Evolutionary conservation across 37 sponge, comb jelly and placozoan species (phyloP), one percentile per base, ranked within the genome.

Genomic region (Bolinopsis microptera): DNA sequence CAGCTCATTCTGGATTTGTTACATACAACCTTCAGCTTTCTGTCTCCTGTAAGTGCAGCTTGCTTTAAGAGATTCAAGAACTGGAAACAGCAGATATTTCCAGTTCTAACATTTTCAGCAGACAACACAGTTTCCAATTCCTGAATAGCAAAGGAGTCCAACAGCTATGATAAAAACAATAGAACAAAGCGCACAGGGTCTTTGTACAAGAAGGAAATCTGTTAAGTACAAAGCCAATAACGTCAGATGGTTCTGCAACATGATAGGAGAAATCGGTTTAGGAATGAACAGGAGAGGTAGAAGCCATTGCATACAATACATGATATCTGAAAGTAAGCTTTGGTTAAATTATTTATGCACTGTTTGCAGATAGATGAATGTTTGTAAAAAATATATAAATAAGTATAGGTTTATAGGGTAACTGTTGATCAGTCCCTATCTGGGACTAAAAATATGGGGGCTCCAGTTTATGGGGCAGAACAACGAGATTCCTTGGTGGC

Each of bases 231-330:
- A 41, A 25, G 90, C 90, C 27, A 86, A 41, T 0, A 86, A 25
- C 1, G 90, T 86, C 88, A 95, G 94, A 83, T 98, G 98, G 39
- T 96, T 97, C 68, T 96, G 95, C 32, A 94, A 32, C 32, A 96
- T 77, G 30, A 98, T 92, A 13, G 96, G 95, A 68, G 95, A 95
- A 23, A 94, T 94, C 35, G 98, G 95, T 76, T 95, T 96, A 68
- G 98, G 98, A 0, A 98, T 76, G 39, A 98, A 92, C 22, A 98
- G 94, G n/a, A 98, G 94, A 16, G 98, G 98, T 16, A 98, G 92
- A 76, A 98, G 95, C 98, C 98, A 98, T 69, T 98, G 98, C 35
- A 98, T 92, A 40, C 98, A 98, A 82, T 98, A 96, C 98, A 98
- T 98, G 1, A n/a, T n/a, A 48, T 48, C 61, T 48, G 61, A 48